These are phyloP conservation scores for Cyclophora albipunctata DNA, from an alignment of 2,888 invertebrate species.

Conservation along the genomic window DNA sequence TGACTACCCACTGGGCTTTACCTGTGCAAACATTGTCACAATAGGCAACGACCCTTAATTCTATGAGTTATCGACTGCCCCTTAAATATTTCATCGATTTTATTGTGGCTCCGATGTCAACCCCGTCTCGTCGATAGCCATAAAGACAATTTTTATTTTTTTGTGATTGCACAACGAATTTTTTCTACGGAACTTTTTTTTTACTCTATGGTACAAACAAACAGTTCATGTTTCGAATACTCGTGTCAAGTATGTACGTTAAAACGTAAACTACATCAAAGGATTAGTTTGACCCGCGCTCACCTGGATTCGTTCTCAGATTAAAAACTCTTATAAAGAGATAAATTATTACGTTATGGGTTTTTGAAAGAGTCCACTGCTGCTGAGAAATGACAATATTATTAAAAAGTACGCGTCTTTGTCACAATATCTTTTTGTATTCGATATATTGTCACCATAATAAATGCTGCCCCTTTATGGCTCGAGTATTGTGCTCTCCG, in stretches of 20 bases:
- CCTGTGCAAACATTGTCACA: slow-evolving; percentile 57
- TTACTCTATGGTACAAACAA: slow-evolving; percentile 12
- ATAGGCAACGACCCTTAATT: slow-evolving; percentile 41
- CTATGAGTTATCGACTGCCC: slow-evolving; percentile 64
- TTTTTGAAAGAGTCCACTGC: slow-evolving; percentile 76
- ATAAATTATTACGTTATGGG: slow-evolving; percentile 75
- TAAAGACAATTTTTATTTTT: slow-evolving; percentile 55
- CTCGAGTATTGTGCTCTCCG: slow-evolving; percentile 63
- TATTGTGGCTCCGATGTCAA: slow-evolving; percentile 75
- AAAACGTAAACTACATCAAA: not conserved
- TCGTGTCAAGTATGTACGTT: slow-evolving; percentile 20
- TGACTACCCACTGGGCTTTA: slow-evolving; percentile 46
- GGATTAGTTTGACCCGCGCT: slow-evolving; percentile 54
- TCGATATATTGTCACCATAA: slow-evolving; percentile 74
- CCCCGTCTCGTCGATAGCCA: slow-evolving; percentile 62
- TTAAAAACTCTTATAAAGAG: slow-evolving; percentile 73
- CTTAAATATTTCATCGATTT: slow-evolving; percentile 74
- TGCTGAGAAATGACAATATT: slow-evolving; percentile 76
- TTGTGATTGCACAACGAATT: slow-evolving; percentile 48
- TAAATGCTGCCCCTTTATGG: slow-evolving; percentile 74
- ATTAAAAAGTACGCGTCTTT: slow-evolving; percentile 75
- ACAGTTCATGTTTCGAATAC: slow-evolving; percentile 1
- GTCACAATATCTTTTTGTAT: slow-evolving; percentile 76
- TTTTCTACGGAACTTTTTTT: slow-evolving; percentile 19
- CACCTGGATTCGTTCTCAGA: slow-evolving; percentile 62